Base-by-base conservation (phyloP, 1,140 invertebrate species). In the Meteorus sp. region DNA sequence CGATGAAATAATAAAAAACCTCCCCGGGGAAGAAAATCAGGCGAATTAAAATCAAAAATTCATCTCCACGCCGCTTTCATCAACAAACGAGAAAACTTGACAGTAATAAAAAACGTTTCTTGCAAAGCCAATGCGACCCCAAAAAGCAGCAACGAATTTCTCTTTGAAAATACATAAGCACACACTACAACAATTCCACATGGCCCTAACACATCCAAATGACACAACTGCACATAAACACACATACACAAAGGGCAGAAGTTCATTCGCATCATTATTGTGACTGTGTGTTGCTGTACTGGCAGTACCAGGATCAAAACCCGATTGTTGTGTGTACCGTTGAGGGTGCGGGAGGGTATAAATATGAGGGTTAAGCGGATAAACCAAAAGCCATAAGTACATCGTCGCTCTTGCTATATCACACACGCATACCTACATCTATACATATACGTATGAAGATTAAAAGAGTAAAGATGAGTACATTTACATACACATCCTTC, bases 401-500 rank as follows among this genome's bases (percentile, higher is more conserved):
- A 35, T 53, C 27, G 50, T 7, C 19, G 20, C 6, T 44, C 19
- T 1, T 31, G 1, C 11, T 8, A n/a, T 1, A n/a, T n/a, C 17
- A 17, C 15, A 41, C 15, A 15, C 37, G 6, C 11, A n/a, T n/a
- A n/a, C n/a, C n/a, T n/a, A n/a, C n/a, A n/a, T n/a, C n/a, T n/a
- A n/a, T n/a, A 15, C 35, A 39, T 39, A 39, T n/a, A 39, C 8
- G 9, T 9, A 5, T 9, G 4, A 29, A 5, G 20, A 23, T 35
- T 48, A 29, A 19, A 45, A 8, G 33, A 31, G 31, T 37, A 27
- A 51, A 54, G 20, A 19, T 33, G 37, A 35, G 35, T 56, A 39
- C 58, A 45, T 60, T 54, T 58, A 59, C 66, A 59, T 61, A 63
- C 59, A 56, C 51, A 65, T 59, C 62, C 57, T 59, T 59, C 41